Evolutionary conservation across 2,888 invertebrate species (phyloP).

Genomic region (Spodoptera littoralis): DNA sequence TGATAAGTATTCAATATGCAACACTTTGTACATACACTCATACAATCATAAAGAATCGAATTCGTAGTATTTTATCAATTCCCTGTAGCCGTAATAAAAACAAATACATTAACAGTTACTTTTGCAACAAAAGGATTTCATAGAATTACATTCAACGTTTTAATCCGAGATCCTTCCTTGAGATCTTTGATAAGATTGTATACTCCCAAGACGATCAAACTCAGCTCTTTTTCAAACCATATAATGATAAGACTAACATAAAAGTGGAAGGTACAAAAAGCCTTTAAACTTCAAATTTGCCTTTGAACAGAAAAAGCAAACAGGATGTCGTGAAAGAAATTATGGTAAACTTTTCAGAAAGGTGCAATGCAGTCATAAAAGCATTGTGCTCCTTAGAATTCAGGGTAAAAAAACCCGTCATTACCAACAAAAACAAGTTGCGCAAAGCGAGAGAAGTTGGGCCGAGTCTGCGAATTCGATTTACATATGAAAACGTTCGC

Average conservation of each 20-base stretch:
- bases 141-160: constrained; percentile 18
- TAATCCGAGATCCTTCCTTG: constrained; percentile 6
- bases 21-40: no score
- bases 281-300: constrained; percentile 44
- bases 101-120: no score
- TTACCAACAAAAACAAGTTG: constrained; percentile 62
- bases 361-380: constrained; percentile 63
- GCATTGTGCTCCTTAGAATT: constrained; percentile 60
- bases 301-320: constrained; percentile 49
- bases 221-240: constrained; percentile 18
- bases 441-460: constrained; percentile 46
- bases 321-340: constrained; percentile 60
- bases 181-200: constrained; percentile 15
- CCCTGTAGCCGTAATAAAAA: no score
- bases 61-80: no score
- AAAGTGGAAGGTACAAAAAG: constrained; percentile 34
- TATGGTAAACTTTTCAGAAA: constrained; percentile 60
- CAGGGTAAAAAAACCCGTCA: constrained; percentile 57
- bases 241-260: constrained; percentile 38
- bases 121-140: constrained; percentile 4
- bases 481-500: constrained; percentile 76
- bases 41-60: no score
- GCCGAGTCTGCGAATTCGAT: constrained; percentile 66
- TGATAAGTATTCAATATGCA: no score
- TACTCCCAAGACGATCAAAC: constrained; percentile 15